Evolutionary conservation across 2,888 invertebrate genomes (phyloP), one percentile per base, ranked within the genome.

Genomic region (Drosophila macrospina): DNA sequence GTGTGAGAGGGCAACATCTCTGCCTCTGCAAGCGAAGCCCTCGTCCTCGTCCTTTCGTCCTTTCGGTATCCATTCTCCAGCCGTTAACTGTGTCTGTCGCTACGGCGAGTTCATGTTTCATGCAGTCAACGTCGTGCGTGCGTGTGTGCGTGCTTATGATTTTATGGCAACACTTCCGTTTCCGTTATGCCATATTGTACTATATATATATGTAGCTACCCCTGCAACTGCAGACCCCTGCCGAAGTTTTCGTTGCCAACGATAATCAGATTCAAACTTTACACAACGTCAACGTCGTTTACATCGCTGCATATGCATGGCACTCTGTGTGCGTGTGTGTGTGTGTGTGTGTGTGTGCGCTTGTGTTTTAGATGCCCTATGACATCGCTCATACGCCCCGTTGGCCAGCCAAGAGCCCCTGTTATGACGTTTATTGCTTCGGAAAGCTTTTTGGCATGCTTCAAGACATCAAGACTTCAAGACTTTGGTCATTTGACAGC

Each of bases 231-330:
- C 51, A 26, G 37, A n/a, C 32, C 11, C 26, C 39, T 26, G 0
- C 34, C 48, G 5, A 20, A n/a, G 7, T 36, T 6, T 39, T 34
- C 26, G 57, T 70, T 80, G 84, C 64, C 78, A 80, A 54, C 85
- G 79, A 85, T 86, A 86, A 86, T 86, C 85, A 86, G 85, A 86
- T 88, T 87, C 88, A 85, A 87, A 88, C 89, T 88, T 87, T 88
- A 83, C 80, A 80, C 87, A 85, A 85, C 89, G 85, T 81, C 87
- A 85, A 87, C 89, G 71, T 78, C 69, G 71, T 75, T 84, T 71
- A 84, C 84, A 55, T 57, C 62, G 64, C 59, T 77, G 82, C 75
- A 81, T 67, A 68, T 74, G 68, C 78, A 69, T 37, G 16, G n/a
- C 30, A 47, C 24, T 16, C 5, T 61, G 41, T 48, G 42, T 52